These are phyloP conservation scores for Physocephala rufipes DNA, from an alignment of 2,888 invertebrate species.

Conservation along the genomic window DNA sequence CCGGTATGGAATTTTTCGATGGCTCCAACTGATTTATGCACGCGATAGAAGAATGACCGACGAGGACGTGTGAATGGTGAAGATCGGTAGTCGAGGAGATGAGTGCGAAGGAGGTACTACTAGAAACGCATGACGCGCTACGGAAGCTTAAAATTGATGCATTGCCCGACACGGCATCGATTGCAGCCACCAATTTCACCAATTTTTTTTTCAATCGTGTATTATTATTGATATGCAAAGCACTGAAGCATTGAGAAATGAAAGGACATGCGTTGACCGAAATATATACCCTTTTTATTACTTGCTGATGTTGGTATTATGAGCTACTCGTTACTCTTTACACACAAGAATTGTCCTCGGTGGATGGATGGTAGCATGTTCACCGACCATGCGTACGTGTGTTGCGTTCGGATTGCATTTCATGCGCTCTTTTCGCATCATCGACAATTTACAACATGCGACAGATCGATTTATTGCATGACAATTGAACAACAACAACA, in stretches of 20 bases:
- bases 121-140: neutral
- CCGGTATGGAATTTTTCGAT: constrained; percentile 51
- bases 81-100: constrained; percentile 23
- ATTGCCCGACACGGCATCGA: constrained; percentile 19
- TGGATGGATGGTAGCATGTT: neutral
- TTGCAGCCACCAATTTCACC: constrained; percentile 25
- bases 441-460: constrained; percentile 62
- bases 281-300: neutral
- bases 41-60: constrained; percentile 54
- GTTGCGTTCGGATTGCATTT: constrained; percentile 56
- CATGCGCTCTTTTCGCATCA: constrained; percentile 57
- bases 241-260: constrained; percentile 54
- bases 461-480: constrained; percentile 65
- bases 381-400: no score
- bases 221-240: constrained; percentile 62
- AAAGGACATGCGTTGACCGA: constrained; percentile 30
- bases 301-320: no score
- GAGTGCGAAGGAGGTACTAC: neutral
- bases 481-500: constrained; percentile 57
- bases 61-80: constrained; percentile 30
- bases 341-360: neutral
- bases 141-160: constrained; percentile 29
- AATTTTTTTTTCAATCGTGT: constrained; percentile 57
- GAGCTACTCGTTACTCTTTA: constrained; percentile 1
- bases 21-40: constrained; percentile 62